phyloP scores from a whole-genome alignment of 2,888 invertebrate genomes.

The Agonopterix arenella region DNA sequence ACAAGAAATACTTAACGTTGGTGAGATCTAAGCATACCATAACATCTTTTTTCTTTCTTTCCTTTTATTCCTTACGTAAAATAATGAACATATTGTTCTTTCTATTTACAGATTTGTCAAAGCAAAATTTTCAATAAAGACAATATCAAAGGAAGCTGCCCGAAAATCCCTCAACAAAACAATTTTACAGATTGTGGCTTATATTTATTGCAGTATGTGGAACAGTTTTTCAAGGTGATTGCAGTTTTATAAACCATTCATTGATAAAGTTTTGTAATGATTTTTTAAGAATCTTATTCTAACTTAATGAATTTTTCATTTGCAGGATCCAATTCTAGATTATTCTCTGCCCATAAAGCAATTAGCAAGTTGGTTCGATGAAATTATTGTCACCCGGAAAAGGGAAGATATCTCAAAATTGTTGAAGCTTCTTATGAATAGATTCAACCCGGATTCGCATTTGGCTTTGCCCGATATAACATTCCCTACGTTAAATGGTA shows the following conservation, averaged over 20 bases:
- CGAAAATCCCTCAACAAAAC: slow-evolving; percentile 97
- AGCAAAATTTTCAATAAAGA: slow-evolving; percentile 86
- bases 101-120: slow-evolving; percentile 63
- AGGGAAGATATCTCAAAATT: slow-evolving; percentile 90
- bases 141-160: slow-evolving; percentile 90
- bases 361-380: slow-evolving; percentile 91
- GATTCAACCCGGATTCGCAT: slow-evolving; percentile 81
- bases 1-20: too few relatives aligned
- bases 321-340: slow-evolving; percentile 88
- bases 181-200: slow-evolving; percentile 98
- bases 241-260: too few relatives aligned
- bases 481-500: slow-evolving; percentile 87
- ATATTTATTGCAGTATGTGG: slow-evolving; percentile 96
- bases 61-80: too few relatives aligned
- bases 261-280: neutral
- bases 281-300: neutral
- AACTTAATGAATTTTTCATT: slow-evolving; percentile 18
- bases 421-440: slow-evolving; percentile 84
- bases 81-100: neutral
- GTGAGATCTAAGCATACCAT: too few relatives aligned
- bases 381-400: slow-evolving; percentile 88
- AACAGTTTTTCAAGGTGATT: slow-evolving; percentile 92
- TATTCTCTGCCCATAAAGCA: slow-evolving; percentile 90
- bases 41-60: too few relatives aligned
- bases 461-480: slow-evolving; percentile 82